Percentiles rank a stretch among this genome's conserved stretches.
Evolutionary conservation across 2,888 invertebrate species (phyloP).

Genomic region (Sesia apiformis): DNA sequence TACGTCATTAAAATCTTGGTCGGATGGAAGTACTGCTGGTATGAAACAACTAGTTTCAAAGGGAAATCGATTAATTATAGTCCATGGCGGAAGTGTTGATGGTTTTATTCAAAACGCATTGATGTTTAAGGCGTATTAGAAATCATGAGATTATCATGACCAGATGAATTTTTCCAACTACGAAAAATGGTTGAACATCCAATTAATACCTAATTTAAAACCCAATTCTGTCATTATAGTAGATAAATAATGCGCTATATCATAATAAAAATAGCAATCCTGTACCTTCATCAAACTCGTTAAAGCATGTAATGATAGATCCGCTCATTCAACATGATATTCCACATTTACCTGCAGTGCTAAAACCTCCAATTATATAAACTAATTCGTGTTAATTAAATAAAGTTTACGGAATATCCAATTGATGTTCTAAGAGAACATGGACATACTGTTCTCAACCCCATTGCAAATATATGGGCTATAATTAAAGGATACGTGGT

Average conservation of each 20-base stretch:
- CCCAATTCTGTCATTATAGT: constrained; percentile 5
- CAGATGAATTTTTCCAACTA: background rate
- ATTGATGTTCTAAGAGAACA: background rate
- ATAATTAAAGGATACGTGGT: background rate
- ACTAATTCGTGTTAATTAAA: constrained; percentile 4
- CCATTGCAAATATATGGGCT: background rate
- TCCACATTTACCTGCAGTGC: constrained; percentile 5
- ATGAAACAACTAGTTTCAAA: background rate
- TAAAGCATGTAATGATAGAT: constrained; percentile 7
- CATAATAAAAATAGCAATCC: constrained; percentile 5
- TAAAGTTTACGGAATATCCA: constrained; percentile 3
- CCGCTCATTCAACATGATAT: constrained; percentile 7
- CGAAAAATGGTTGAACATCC: constrained; percentile 4
- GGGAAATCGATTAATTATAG: constrained; percentile 2
- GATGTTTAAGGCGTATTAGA: background rate
- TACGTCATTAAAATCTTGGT: background rate
- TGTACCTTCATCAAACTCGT: constrained; percentile 1
- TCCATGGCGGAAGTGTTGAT: constrained; percentile 5
- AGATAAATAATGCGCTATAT: constrained; percentile 6
- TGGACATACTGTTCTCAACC: background rate
- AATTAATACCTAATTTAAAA: constrained; percentile 7
- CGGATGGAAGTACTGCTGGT: background rate
- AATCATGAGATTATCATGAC: background rate
- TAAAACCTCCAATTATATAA: constrained; percentile 9
- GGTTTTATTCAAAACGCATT: constrained; percentile 5